A percentile compares a stretch with the other conserved stretches of the same genome.
Conservation (phyloP, 2,888 invertebrate species). For the Agrotis puta region DNA sequence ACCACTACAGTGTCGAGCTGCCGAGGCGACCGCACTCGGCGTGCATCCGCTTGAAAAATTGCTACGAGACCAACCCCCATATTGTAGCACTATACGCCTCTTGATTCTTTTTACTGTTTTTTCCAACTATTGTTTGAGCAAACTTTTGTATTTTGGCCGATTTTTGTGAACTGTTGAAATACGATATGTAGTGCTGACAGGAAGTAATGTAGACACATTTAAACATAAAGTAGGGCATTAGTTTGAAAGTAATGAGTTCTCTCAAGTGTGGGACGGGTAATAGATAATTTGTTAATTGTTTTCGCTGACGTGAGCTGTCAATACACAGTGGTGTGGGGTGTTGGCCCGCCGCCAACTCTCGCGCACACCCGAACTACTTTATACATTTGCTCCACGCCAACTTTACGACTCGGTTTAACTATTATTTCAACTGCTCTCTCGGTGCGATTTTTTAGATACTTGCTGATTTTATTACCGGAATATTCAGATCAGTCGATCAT, state of each 20-base stretch:
- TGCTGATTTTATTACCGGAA: conserved; percentile 75
- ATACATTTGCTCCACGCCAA: conserved; percentile 76
- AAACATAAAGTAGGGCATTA: not conserved
- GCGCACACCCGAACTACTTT: conserved; percentile 76
- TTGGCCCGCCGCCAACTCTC: conserved; percentile 81
- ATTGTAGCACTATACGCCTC: conserved; percentile 44
- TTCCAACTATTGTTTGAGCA: conserved; percentile 11
- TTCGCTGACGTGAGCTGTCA: conserved; percentile 70
- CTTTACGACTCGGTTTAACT: conserved; percentile 84
- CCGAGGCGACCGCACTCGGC: conserved; percentile 46
- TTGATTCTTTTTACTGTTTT: conserved; percentile 29
- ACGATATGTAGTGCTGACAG: not conserved
- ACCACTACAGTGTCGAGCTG: conserved; percentile 56
- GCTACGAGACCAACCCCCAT: conserved; percentile 39
- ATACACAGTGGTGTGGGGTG: conserved; percentile 69
- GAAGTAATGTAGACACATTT: not conserved
- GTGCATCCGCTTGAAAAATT: conserved; percentile 64
- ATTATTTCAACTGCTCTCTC: conserved; percentile 78
- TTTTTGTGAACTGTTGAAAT: conserved; percentile 19
- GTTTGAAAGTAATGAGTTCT: conserved; percentile 16
- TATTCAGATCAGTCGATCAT: conserved; percentile 73
- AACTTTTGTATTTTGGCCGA: not conserved
- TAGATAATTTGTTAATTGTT: conserved; percentile 77
- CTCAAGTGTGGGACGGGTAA: conserved; percentile 35
- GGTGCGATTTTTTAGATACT: conserved; percentile 79